Evolutionary conservation across 2,797 vertebrate genomes (phyloP), one percentile per base, ranked within the genome.

Genomic region (Diceros bicornis): DNA sequence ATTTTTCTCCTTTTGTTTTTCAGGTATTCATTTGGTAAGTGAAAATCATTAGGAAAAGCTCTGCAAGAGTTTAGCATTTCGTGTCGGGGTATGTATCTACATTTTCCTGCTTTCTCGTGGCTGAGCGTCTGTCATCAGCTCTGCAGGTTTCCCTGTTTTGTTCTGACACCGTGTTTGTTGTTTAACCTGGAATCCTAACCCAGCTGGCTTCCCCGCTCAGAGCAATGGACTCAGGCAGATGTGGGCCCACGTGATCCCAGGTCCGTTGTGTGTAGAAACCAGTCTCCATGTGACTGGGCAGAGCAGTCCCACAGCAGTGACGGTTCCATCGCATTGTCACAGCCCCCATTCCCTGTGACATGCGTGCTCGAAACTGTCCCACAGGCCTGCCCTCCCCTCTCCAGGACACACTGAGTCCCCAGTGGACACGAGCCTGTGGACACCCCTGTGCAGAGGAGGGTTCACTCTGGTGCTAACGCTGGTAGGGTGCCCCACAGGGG

Each of bases 1-100:
- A 4, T 50, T 94, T 72, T 96, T 86, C 97, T 97, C 89, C 4
- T 97, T 97, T 98, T 98, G 97, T 98, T 98, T 98, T 99, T 78
- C 98, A 99, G 99, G 99, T 99, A 99, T 98, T 99, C 99, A 91
- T 99, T 99, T 95, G 99, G 99, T 99, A 99, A 99, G 99, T 99
- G 98, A 98, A 87, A 90, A 37, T 97, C 98, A 94, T 72, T 94
- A 95, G 96, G 92, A 93, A 78, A 75, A 91, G 61, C 44, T 44
- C 97, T 62, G 64, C 93, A 68, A 41, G 97, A 69, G 59, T 84
- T 44, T 95, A 4, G 29, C 71, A 32, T 6, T 97, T 64, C 89
- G 0, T 52, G 12, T 52, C 50, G 3, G 50, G 50, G 50, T 52
- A 52, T 52, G 50, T 52, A 52, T 52, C 50, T 52, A 13, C 50